These are phyloP conservation scores for Pocillopora verrucosa DNA, from an alignment of 64 coral and sea anemone species.

Conservation along the genomic window DNA sequence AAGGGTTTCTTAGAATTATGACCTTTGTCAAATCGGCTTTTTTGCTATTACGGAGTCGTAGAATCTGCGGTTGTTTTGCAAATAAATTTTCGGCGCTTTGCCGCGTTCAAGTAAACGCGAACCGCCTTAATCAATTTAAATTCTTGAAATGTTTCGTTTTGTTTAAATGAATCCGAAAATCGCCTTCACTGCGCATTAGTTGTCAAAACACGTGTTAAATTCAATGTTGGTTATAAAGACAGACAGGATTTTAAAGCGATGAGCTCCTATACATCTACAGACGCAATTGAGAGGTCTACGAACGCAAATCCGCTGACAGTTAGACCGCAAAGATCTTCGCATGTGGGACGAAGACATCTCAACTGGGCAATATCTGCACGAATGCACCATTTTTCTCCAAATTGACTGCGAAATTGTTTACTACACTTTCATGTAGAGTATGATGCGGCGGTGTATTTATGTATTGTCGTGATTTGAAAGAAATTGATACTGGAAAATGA, in stretches of 20 bases:
- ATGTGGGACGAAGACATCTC: neutral
- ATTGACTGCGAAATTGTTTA: neutral
- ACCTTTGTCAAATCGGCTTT: constrained; percentile 28
- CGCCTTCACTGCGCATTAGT: neutral
- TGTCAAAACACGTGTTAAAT: neutral
- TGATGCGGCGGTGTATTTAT: neutral
- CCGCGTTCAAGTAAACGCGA: neutral
- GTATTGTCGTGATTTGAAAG: neutral
- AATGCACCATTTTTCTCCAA: neutral
- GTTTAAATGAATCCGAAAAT: neutral
- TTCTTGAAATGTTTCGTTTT: neutral
- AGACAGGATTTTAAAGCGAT: constrained; percentile 11
- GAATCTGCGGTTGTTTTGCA: constrained; percentile 29
- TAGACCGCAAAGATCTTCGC: neutral
- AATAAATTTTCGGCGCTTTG: constrained; percentile 6
- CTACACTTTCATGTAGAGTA: neutral
- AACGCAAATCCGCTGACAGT: neutral
- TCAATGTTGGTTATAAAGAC: neutral
- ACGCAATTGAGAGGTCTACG: neutral
- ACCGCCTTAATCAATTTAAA: neutral
- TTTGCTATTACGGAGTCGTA: neutral
- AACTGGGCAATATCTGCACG: neutral
- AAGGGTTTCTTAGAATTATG: neutral
- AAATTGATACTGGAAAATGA: neutral
- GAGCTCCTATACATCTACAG: neutral